Percentiles rank a stretch among this genome's conserved stretches.
These are phyloP conservation scores for Micrasema longulum DNA, from an alignment of 1,140 invertebrate species.

Conservation along the genomic window DNA sequence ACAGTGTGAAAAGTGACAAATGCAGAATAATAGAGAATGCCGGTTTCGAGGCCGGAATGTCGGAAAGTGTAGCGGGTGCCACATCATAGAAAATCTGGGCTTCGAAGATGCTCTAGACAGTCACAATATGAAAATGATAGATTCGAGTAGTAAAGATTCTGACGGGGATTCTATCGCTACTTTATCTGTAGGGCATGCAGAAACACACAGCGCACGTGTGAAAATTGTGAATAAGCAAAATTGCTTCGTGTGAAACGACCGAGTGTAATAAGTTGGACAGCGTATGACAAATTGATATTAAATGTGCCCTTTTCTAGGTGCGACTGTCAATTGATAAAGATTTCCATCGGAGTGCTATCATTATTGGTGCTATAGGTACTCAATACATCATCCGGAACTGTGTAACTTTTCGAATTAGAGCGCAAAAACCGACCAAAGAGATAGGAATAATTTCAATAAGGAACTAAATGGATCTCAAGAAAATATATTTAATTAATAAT, in stretches of 20 bases:
- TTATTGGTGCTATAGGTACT: too few relatives aligned
- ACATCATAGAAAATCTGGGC: slow-evolving; percentile 67
- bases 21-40: slow-evolving; percentile 58
- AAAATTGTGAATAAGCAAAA: slow-evolving; percentile 23
- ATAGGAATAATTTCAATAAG: too few relatives aligned
- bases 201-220: slow-evolving; percentile 10
- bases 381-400: too few relatives aligned
- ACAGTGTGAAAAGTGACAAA: slow-evolving; percentile 59
- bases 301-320: not conserved
- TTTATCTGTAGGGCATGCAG: slow-evolving; percentile 38
- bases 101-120: slow-evolving; percentile 60
- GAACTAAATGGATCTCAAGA: too few relatives aligned
- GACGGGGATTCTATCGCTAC: slow-evolving; percentile 57
- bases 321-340: slow-evolving; percentile 1
- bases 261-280: slow-evolving; percentile 4
- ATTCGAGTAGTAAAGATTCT: slow-evolving; percentile 56
- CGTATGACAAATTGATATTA: slow-evolving; percentile 4
- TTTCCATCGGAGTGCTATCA: not conserved
- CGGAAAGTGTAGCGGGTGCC: slow-evolving; percentile 60
- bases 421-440: too few relatives aligned
- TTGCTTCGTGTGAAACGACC: slow-evolving; percentile 25
- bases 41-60: slow-evolving; percentile 57
- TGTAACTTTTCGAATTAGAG: too few relatives aligned
- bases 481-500: too few relatives aligned
- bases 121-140: slow-evolving; percentile 64